Percentiles rank a stretch among this genome's conserved stretches.
phyloP scores from a whole-genome alignment of 2,888 invertebrate species.

The Hipparchia sbordonii region DNA sequence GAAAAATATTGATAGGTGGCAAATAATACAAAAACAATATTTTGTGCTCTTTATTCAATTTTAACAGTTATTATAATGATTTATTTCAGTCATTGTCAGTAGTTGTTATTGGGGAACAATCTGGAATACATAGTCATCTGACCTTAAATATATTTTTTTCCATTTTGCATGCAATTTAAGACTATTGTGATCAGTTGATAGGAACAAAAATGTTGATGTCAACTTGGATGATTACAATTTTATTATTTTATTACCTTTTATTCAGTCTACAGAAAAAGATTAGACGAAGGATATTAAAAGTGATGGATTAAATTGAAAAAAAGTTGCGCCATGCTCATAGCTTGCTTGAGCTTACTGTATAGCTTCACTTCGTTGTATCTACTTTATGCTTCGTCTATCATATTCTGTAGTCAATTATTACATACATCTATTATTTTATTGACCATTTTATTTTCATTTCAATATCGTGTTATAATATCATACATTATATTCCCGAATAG shows the following conservation, averaged over 20 bases:
- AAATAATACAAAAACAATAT: conserved; percentile 61
- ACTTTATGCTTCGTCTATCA: conserved; percentile 19
- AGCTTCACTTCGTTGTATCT: conserved; percentile 8
- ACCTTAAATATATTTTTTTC: conserved; percentile 41
- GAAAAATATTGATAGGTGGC: background rate
- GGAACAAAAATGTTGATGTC: conserved; percentile 37
- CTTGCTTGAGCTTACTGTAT: background rate
- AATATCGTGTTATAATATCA: conserved; percentile 46
- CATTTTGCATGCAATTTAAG: conserved; percentile 42
- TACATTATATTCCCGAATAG: conserved; percentile 39
- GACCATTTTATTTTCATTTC: conserved; percentile 54
- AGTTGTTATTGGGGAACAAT: conserved; percentile 55
- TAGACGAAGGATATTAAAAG: conserved; percentile 10
- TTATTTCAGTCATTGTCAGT: conserved; percentile 77
- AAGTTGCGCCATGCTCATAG: background rate
- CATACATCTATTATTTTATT: conserved; percentile 58
- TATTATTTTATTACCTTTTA: conserved; percentile 31
- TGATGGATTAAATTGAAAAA: conserved; percentile 4
- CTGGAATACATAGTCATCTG: conserved; percentile 42
- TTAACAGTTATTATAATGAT: conserved; percentile 79
- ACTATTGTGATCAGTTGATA: conserved; percentile 40
- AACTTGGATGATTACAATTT: conserved; percentile 38
- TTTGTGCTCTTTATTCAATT: conserved; percentile 82
- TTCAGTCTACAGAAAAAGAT: conserved; percentile 23
- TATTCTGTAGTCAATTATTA: conserved; percentile 30